Evolutionary conservation across 2,113 vertebrate species (phyloP).

Genomic region (Bufo bufo): DNA sequence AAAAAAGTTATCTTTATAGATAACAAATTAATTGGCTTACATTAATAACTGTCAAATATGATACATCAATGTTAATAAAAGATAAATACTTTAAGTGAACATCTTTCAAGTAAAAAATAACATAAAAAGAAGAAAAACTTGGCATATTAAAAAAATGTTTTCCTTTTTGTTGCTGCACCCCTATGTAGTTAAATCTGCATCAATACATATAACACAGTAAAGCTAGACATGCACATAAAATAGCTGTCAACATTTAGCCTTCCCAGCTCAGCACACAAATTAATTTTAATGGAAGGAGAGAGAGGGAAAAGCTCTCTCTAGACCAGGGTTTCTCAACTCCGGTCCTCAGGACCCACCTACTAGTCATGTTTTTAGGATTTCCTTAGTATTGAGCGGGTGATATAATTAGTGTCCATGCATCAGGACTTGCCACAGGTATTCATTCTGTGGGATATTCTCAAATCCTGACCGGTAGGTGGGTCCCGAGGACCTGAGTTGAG

Average conservation of each 20-base stretch:
- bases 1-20: background rate
- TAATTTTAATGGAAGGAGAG: background rate
- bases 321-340: too few species aligned
- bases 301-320: too few species aligned
- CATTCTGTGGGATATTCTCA: too few species aligned
- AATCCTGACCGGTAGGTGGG: too few species aligned
- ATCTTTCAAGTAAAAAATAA: background rate
- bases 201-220: background rate
- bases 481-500: too few species aligned
- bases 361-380: too few species aligned
- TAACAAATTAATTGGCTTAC: background rate
- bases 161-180: background rate
- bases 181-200: background rate
- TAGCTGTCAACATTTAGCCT: background rate
- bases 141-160: background rate
- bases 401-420: too few species aligned
- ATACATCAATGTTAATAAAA: slow-evolving; percentile 19
- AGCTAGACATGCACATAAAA: background rate
- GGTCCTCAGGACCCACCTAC: too few species aligned
- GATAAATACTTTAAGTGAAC: background rate
- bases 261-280: background rate
- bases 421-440: too few species aligned
- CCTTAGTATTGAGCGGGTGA: too few species aligned
- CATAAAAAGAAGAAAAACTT: background rate
- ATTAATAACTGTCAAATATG: background rate